Conservation (phyloP, 2,797 vertebrate species). For the Dromococcyx pavoninus region DNA sequence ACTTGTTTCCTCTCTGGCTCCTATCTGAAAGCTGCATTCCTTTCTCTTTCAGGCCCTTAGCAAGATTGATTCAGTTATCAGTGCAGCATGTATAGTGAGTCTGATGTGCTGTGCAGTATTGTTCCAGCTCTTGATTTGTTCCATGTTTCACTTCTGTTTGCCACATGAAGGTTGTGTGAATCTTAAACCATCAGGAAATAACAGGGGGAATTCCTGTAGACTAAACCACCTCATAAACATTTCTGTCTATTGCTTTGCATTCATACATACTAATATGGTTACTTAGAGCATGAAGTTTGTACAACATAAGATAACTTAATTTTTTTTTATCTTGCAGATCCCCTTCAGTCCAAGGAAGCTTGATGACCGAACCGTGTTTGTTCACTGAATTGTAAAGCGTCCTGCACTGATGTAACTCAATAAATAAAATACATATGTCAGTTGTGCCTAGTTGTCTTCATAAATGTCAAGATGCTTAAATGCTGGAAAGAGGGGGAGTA, state of each 20-base stretch:
- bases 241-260: slow-evolving; percentile 26
- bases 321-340: slow-evolving; percentile 59
- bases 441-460: background rate
- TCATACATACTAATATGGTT: background rate
- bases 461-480: background rate
- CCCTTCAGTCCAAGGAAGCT: background rate
- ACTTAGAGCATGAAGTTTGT: background rate
- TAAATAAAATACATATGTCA: slow-evolving; percentile 46
- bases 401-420: background rate
- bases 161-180: slow-evolving; percentile 55
- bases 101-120: slow-evolving; percentile 9
- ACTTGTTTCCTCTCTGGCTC: slow-evolving; percentile 62
- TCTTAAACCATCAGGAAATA: slow-evolving; percentile 55
- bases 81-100: background rate
- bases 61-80: slow-evolving; percentile 46
- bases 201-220: slow-evolving; percentile 50
- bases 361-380: background rate
- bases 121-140: slow-evolving; percentile 67
- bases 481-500: background rate
- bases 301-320: background rate
- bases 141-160: slow-evolving; percentile 62
- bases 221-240: slow-evolving; percentile 45
- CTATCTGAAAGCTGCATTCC: slow-evolving; percentile 44
- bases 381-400: slow-evolving; percentile 14
- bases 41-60: slow-evolving; percentile 40